Base-by-base conservation (phyloP, 2,888 invertebrate species). In the Tromatobia lineatoria region DNA sequence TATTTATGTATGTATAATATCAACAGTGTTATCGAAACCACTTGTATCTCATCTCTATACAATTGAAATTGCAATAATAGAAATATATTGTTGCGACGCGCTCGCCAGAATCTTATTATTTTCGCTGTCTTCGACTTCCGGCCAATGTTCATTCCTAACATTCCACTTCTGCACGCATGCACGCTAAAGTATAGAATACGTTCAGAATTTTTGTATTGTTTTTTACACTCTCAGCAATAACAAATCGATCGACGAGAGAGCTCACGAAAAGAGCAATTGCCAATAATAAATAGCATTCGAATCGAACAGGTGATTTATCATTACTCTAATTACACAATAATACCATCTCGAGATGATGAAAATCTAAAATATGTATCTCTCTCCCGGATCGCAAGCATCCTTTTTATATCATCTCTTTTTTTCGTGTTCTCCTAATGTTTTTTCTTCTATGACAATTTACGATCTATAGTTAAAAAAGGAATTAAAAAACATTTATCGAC, bases 1-100 rank as follows among this genome's bases (percentile, higher is more conserved):
- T 73, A 75, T 50, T 76, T 85, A 82, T 85, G 78, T 70, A 74
- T 76, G 61, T 88, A 83, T 84, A 78, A 75, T 75, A 79, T 84
- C 74, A 82, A 82, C 74, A 84, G 74, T 70, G 54, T 71, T 79
- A 78, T 81, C 74, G 81, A 67, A 77, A 81, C 77, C 45, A 54
- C 73, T 82, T 61, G 67, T 74, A 54, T 79, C 82, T 75, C 70
- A 50, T 75, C 50, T 64, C 66, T 78, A 79, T 79, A 79, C 77
- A 82, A 78, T 66, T 75, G 20, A 57, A 82, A 75, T 82, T 74
- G 47, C 82, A 64, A 85, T 82, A 70, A 85, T 81, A 84, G 20
- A 70, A 78, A 74, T 78, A 71, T 71, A 69, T 54, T 66, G 70
- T 75, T 85, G 74, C 70, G 57, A 74, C 50, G 8, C 38, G 47